Evolutionary conservation across 1,140 invertebrate genomes (phyloP).

Genomic region (Drosophila equinoxialis): DNA sequence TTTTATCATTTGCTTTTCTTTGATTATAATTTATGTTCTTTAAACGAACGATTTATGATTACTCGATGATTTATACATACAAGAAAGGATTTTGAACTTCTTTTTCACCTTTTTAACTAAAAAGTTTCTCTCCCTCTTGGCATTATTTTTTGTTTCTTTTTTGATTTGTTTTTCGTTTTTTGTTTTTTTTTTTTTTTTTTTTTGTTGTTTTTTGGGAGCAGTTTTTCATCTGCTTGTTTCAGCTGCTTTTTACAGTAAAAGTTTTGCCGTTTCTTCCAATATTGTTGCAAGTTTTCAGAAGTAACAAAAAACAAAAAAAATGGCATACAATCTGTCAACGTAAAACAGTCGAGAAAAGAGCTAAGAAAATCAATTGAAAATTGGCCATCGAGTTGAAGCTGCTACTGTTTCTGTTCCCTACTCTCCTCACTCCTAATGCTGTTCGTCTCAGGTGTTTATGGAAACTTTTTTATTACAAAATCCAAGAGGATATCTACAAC

Average conservation of each 20-base stretch:
- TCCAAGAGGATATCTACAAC: constrained; percentile 30
- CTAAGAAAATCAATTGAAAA: constrained; percentile 74
- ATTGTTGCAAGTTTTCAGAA: constrained; percentile 61
- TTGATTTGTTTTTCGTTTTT: constrained; percentile 34
- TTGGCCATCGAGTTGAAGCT: constrained; percentile 46
- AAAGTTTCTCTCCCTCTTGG: constrained; percentile 1
- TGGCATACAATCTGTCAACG: constrained; percentile 79
- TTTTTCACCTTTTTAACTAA: constrained; percentile 11
- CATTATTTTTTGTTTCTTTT: background rate
- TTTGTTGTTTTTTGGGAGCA: too few species aligned
- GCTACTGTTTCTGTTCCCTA: background rate
- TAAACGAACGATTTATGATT: constrained; percentile 67
- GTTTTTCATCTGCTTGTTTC: constrained; percentile 74
- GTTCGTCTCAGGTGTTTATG: constrained; percentile 73
- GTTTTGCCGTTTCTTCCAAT: constrained; percentile 59
- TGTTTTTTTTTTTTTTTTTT: constrained; percentile 32
- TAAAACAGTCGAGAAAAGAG: constrained; percentile 47
- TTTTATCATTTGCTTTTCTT: constrained; percentile 71
- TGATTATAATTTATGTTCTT: constrained; percentile 74
- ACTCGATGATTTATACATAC: constrained; percentile 67
- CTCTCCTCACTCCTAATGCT: background rate
- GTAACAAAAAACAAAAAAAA: constrained; percentile 68
- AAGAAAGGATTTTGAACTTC: constrained; percentile 58
- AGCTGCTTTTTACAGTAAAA: constrained; percentile 68
- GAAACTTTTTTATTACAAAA: constrained; percentile 72